Evolutionary conservation across 2,797 vertebrate species (phyloP).

Genomic region (Ataeniobius toweri): DNA sequence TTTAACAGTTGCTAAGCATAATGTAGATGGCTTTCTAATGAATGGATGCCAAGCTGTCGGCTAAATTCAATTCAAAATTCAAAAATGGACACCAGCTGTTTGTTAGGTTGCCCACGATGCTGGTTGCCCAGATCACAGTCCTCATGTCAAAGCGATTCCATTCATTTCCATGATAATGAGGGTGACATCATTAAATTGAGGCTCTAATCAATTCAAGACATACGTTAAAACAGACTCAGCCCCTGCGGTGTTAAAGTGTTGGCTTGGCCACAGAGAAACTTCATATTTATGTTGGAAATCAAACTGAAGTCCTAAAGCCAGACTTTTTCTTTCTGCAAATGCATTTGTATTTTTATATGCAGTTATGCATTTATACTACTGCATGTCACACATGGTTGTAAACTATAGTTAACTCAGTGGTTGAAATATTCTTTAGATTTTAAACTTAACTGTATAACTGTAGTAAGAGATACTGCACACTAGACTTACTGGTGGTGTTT

Average conservation of each 20-base stretch:
- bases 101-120: slow-evolving; percentile 40
- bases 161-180: slow-evolving; percentile 34
- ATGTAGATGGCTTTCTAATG: slow-evolving; percentile 18
- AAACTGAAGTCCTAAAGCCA: neutral
- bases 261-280: neutral
- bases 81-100: slow-evolving; percentile 49
- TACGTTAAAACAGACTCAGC: slow-evolving; percentile 9
- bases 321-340: neutral
- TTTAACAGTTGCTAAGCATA: slow-evolving; percentile 24
- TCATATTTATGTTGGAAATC: slow-evolving; percentile 1
- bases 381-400: neutral
- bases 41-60: slow-evolving; percentile 35
- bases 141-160: slow-evolving; percentile 13
- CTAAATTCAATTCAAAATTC: slow-evolving; percentile 1
- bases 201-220: slow-evolving; percentile 18
- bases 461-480: neutral
- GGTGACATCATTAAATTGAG: slow-evolving; percentile 38
- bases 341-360: neutral
- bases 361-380: neutral
- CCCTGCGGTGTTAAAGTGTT: slow-evolving; percentile 14
- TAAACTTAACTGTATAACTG: neutral
- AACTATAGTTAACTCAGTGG: neutral
- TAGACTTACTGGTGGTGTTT: neutral
- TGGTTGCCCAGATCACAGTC: slow-evolving; percentile 38
- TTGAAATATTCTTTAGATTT: neutral